A percentile compares a stretch with the other conserved stretches of the same genome.
phyloP scores from a whole-genome alignment of 2,888 invertebrate species.

The Heliothis peltigera region DNA sequence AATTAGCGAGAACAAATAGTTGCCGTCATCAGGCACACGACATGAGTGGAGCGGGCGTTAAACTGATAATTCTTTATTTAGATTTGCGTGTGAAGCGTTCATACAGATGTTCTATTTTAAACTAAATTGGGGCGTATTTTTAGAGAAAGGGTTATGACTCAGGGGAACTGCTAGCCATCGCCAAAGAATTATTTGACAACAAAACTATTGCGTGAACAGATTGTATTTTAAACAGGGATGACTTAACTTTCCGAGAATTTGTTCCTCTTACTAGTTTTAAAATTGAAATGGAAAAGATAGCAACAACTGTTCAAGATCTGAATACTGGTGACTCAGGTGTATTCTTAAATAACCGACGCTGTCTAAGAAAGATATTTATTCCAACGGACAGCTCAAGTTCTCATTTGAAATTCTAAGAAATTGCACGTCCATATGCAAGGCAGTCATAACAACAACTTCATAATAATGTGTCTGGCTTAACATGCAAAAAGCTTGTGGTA shows the following conservation, averaged over 20 bases:
- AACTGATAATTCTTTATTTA: slow-evolving; percentile 78
- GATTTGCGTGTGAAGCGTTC: slow-evolving; percentile 67
- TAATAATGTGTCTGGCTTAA: slow-evolving; percentile 52
- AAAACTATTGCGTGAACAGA: slow-evolving; percentile 33
- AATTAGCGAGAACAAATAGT: slow-evolving; percentile 59
- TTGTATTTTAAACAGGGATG: slow-evolving; percentile 40
- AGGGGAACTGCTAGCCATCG: slow-evolving; percentile 41
- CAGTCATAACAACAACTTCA: slow-evolving; percentile 46
- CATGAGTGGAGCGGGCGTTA: slow-evolving; percentile 69
- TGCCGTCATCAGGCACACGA: slow-evolving; percentile 64
- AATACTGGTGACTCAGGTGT: slow-evolving; percentile 40
- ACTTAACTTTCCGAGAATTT: slow-evolving; percentile 43
- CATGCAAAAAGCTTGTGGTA: slow-evolving; percentile 55
- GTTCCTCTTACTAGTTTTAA: slow-evolving; percentile 32
- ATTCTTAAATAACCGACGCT: slow-evolving; percentile 35
- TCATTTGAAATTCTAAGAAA: slow-evolving; percentile 26
- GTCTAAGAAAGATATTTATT: slow-evolving; percentile 31
- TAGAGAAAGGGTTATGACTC: slow-evolving; percentile 65
- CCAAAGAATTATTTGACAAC: slow-evolving; percentile 47
- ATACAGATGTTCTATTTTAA: slow-evolving; percentile 68
- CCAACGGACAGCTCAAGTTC: slow-evolving; percentile 26
- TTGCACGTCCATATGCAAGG: slow-evolving; percentile 44
- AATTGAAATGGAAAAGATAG: slow-evolving; percentile 45
- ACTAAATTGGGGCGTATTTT: slow-evolving; percentile 69
- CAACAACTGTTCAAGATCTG: slow-evolving; percentile 40